Base-by-base conservation (phyloP, 64 coral and sea anemone species). In the Porites australiensis region DNA sequence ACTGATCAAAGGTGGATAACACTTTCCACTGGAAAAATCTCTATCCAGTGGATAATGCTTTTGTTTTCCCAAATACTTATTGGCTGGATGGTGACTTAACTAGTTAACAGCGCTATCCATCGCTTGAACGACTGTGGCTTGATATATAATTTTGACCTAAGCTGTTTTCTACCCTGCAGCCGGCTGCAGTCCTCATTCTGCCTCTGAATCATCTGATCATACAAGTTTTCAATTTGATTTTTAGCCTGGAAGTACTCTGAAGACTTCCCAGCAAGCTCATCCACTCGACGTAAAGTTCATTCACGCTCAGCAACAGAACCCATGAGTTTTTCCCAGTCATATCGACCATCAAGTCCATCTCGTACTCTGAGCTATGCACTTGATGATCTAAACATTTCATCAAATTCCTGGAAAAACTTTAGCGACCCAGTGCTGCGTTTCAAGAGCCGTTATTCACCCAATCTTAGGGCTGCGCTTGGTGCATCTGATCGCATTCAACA, bases 231-330 rank as follows among this genome's bases (percentile, higher is more conserved):
- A 13, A 3, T 67, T 86, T 68, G 13, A 22, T 87, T 23, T 72
- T 9, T 58, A 98, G 97, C 97, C 10, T 98, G 97, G 97, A 98
- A 98, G 27, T 98, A 98, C 87, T 94, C 94, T 12, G 97, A 93
- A 82, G 97, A 98, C 68, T 98, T 96, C 37, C 97, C 97, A 13
- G n/a, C 72, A n/a, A 91, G 53, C 50, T 90, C 90, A 19, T 69
- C 82, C 3, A 84, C 93, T 49, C 88, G 90, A 27, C 86, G 87
- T 49, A 74, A 68, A 74, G 69, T 66, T 49, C 97, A 98, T 64
- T 62, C 73, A 73, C 97, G 97, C 19, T 98, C 97, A 19, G 87
- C 88, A 27, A 98, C 97, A 21, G 97, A 93, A 20, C 97, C 97
- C 0, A 72, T 88, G 18, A 91, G 90, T 19, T 77, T 92, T 9